A percentile compares a stretch with the other conserved stretches of the same genome.
Conservation (phyloP, 64 coral and sea anemone species). For the Dendrophyllia cribrosa region DNA sequence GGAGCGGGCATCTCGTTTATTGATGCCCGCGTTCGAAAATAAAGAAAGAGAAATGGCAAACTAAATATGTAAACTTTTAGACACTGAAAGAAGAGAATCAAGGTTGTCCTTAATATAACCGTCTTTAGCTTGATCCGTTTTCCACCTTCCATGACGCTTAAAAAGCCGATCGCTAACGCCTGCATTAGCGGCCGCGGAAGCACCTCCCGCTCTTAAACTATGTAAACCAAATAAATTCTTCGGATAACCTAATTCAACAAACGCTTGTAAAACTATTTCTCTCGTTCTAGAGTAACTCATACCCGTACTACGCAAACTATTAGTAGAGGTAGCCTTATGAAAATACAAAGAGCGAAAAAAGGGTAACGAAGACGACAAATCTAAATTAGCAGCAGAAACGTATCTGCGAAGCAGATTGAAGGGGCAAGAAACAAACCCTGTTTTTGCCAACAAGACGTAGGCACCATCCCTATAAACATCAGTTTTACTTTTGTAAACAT, state of each 20-base stretch:
- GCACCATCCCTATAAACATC: slow-evolving; percentile 74
- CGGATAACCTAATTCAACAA: slow-evolving; percentile 41
- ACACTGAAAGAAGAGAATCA: background rate
- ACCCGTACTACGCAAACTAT: slow-evolving; percentile 34
- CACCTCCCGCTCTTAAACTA: slow-evolving; percentile 12
- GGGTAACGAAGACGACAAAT: slow-evolving; percentile 38
- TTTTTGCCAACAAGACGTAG: slow-evolving; percentile 59
- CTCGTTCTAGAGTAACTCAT: slow-evolving; percentile 2
- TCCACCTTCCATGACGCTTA: background rate
- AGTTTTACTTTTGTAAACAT: slow-evolving; percentile 62
- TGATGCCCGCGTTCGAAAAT: slow-evolving; percentile 30
- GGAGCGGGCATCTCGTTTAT: slow-evolving; percentile 48
- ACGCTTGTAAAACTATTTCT: slow-evolving; percentile 41
- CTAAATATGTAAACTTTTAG: slow-evolving; percentile 15
- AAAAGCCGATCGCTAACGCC: background rate
- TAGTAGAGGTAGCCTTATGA: slow-evolving; percentile 25
- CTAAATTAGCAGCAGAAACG: slow-evolving; percentile 27
- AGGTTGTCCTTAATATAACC: background rate
- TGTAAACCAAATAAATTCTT: slow-evolving; percentile 24
- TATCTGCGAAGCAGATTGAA: slow-evolving; percentile 43
- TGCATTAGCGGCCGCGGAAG: too few relatives aligned
- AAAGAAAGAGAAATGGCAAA: background rate
- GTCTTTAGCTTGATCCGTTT: background rate
- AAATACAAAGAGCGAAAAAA: slow-evolving; percentile 47
- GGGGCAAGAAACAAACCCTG: slow-evolving; percentile 34